phyloP scores from a whole-genome alignment of 2,797 vertebrate genomes.

The Amphiprion clarkii region DNA sequence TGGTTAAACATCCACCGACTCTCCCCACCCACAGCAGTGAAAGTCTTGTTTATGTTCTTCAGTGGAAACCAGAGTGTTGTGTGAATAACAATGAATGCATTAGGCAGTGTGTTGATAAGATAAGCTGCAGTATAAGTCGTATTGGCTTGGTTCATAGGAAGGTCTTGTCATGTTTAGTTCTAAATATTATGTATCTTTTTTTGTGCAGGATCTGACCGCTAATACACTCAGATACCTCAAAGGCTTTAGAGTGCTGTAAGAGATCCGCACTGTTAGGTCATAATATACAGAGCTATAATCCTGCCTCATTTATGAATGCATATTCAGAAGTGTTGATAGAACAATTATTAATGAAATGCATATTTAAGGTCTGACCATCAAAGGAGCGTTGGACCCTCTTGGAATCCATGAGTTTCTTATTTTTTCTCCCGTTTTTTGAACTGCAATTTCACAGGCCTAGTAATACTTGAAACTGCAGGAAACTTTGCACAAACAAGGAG shows the following conservation, averaged over 20 bases:
- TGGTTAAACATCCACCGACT: constrained; percentile 21
- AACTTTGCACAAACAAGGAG: no score
- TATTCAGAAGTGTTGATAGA: neutral
- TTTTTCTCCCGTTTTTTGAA: no score
- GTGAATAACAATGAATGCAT: neutral
- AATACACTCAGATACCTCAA: neutral
- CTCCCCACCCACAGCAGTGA: fast-evolving
- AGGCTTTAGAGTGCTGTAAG: neutral
- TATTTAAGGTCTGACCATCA: no score
- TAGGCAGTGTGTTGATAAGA: neutral
- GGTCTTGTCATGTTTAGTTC: neutral
- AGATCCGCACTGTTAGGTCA: neutral
- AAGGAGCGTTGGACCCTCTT: no score
- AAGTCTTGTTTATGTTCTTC: neutral
- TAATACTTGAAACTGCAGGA: no score
- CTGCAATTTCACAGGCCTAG: no score
- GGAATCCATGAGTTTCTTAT: no score
- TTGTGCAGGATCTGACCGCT: neutral
- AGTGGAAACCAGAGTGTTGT: neutral
- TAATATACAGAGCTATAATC: neutral
- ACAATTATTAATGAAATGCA: no score
- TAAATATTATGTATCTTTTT: neutral
- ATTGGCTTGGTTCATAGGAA: no score
- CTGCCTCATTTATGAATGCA: neutral
- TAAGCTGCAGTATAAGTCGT: neutral